Conservation (phyloP, 2,113 vertebrate species). For the Bucco capensis region DNA sequence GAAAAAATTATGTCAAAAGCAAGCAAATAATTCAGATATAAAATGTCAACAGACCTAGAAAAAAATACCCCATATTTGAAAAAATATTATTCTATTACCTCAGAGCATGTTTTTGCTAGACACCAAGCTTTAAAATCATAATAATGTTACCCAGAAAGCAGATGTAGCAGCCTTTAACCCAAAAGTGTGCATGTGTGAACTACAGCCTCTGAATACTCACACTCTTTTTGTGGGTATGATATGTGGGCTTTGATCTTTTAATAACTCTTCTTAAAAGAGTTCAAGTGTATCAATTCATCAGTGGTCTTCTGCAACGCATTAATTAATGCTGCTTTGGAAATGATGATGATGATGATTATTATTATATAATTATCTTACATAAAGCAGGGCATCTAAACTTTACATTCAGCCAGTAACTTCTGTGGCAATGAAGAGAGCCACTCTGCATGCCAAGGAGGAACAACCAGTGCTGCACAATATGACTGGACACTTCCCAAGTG, state of each 20-base stretch:
- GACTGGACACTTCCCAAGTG: not conserved
- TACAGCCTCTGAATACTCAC: not conserved
- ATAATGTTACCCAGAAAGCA: not conserved
- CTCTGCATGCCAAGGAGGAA: not conserved
- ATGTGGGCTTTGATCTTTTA: conserved; percentile 47
- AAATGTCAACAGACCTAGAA: not conserved
- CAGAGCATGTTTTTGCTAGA: not conserved
- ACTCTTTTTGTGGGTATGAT: not conserved
- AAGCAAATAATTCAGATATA: not conserved
- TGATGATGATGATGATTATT: too few species aligned
- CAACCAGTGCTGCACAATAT: not conserved
- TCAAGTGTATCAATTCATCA: conserved; percentile 19
- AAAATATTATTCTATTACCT: not conserved
- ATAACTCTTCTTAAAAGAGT: conserved; percentile 20
- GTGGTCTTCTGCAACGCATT: not conserved
- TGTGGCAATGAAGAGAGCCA: not conserved
- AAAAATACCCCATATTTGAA: not conserved
- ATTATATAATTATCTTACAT: not conserved
- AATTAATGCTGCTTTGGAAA: conserved; percentile 17
- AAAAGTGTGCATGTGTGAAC: not conserved
- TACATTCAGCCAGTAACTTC: not conserved
- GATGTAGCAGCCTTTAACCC: not conserved
- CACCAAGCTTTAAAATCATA: not conserved
- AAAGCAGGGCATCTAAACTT: not conserved
- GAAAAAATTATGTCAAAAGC: not conserved